phyloP scores from a whole-genome alignment of 2,888 invertebrate genomes.

The Notodonta dromedarius region DNA sequence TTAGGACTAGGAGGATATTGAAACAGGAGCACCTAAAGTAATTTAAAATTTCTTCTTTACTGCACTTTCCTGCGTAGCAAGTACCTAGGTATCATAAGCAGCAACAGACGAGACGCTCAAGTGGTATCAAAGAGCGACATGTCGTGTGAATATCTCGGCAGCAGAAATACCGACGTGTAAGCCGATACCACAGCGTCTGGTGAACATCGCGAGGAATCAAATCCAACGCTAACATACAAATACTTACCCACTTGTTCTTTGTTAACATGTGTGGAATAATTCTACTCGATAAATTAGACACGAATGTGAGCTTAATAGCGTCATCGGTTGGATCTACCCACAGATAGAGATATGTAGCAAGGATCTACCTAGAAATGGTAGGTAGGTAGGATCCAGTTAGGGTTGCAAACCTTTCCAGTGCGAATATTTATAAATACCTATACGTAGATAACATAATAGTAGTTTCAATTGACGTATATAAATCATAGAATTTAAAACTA shows the following conservation, averaged over 20 bases:
- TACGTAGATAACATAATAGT: too few relatives aligned
- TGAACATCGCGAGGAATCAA: conserved; percentile 71
- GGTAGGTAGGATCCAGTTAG: too few relatives aligned
- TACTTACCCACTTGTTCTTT: conserved; percentile 43
- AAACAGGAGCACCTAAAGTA: too few relatives aligned
- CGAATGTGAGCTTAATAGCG: conserved; percentile 1
- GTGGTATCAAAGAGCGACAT: conserved; percentile 54
- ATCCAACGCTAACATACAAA: conserved; percentile 53
- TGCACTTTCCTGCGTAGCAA: neutral
- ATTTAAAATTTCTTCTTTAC: neutral
- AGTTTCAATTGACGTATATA: too few relatives aligned
- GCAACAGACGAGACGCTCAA: conserved; percentile 39
- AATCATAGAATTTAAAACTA: too few relatives aligned
- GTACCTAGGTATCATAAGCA: conserved; percentile 10
- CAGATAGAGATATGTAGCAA: too few relatives aligned
- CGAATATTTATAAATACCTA: too few relatives aligned
- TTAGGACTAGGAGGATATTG: too few relatives aligned
- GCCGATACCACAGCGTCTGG: conserved; percentile 76
- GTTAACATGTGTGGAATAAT: too few relatives aligned
- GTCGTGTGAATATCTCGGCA: conserved; percentile 67
- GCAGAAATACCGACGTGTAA: conserved; percentile 48
- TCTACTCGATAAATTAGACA: conserved; percentile 31
- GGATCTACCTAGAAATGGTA: too few relatives aligned
- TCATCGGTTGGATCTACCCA: neutral
- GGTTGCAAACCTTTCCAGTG: too few relatives aligned